Evolutionary conservation across 1,140 invertebrate species (phyloP).

Genomic region (Rhyzopertha dominica): DNA sequence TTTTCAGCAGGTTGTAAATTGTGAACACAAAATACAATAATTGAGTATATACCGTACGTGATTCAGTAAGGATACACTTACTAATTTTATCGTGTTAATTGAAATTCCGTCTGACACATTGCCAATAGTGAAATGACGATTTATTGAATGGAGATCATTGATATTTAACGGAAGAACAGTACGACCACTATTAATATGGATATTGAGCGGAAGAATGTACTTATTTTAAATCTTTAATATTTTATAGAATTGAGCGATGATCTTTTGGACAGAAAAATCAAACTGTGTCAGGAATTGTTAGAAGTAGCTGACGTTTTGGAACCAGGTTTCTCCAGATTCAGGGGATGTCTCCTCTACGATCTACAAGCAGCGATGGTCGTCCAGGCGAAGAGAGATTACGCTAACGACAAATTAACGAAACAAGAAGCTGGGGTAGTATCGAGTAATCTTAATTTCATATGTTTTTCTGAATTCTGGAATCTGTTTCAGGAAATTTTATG

Average conservation of each 20-base stretch:
- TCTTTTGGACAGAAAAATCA: constrained; percentile 55
- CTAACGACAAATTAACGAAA: constrained; percentile 50
- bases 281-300: constrained; percentile 61
- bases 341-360: constrained; percentile 59
- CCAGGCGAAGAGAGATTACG: constrained; percentile 51
- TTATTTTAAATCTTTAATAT: too few relatives aligned
- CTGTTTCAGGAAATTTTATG: constrained; percentile 47
- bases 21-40: too few relatives aligned
- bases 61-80: too few relatives aligned
- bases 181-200: too few relatives aligned
- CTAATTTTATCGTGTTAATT: too few relatives aligned
- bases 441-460: constrained; percentile 7
- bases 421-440: constrained; percentile 47
- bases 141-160: too few relatives aligned
- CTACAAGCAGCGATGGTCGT: constrained; percentile 56
- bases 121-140: too few relatives aligned
- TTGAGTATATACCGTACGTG: too few relatives aligned
- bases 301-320: constrained; percentile 57
- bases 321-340: constrained; percentile 57
- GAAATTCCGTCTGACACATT: too few relatives aligned
- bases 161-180: too few relatives aligned
- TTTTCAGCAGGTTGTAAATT: constrained; percentile 26
- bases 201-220: too few relatives aligned
- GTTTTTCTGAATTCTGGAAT: too few relatives aligned
- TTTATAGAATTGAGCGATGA: constrained; percentile 55